Base-by-base conservation (phyloP, 2,797 vertebrate genomes). In the Hipposideros larvatus region DNA sequence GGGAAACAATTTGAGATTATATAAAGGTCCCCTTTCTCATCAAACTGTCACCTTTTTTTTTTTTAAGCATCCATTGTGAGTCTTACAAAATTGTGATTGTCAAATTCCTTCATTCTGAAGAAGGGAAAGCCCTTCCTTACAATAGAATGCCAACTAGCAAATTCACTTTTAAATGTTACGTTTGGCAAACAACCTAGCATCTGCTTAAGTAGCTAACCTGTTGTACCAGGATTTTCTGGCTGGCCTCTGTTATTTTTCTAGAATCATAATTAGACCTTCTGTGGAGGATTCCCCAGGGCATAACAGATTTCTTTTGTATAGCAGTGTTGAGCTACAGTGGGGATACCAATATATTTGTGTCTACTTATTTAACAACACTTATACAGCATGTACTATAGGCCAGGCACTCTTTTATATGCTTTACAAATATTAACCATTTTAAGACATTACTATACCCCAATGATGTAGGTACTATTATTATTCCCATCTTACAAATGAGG, bases 141-240 rank as follows among this genome's bases (percentile, higher is more conserved):
- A 51, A 55, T 0, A 59, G 31, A 95, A 84, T 63, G 57, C 46
- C 51, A 43, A 66, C 41, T 46, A 87, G 65, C 16, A 90, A 93
- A 96, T 66, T 84, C 55, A 94, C 24, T 87, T 91, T 93, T 83
- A 71, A 80, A 71, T 63, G 28, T 86, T 85, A 80, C 37, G 59
- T 48, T 46, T 94, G 71, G 48, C 77, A 77, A 94, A 59, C 19
- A 24, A 87, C 43, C 41, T 95, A 65, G 57, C 61, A 80, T 51
- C 19, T 53, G 37, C 37, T 79, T 95, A 66, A 51, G 24, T 48
- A 15, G 37, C 31, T 91, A 82, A 86, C 46, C 7, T 87, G 46
- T 48, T 88, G 43, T 19, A 53, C 21, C 24, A 90, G 75, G n/a
- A 71, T 77, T 90, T 91, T 77, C 66, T 94, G 48, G 9, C 51